Evolutionary conservation across 2,888 invertebrate genomes (phyloP), one percentile per base, ranked within the genome.

Genomic region (Dastarcus helophoroides): DNA sequence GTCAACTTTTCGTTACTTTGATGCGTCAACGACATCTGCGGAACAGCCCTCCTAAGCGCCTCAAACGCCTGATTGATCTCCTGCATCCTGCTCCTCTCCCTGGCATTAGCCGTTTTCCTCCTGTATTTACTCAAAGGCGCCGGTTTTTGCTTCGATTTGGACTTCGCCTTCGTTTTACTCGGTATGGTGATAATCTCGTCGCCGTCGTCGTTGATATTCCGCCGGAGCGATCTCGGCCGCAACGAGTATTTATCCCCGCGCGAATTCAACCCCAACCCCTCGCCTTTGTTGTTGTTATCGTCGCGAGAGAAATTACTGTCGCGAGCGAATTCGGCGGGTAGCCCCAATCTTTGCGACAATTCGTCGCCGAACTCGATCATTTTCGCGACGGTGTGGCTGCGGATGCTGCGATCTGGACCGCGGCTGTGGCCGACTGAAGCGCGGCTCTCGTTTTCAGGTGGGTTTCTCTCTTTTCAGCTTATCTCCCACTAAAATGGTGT

Each of bases 1-100:
- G 77, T 77, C 42, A 74, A 53, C 48, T 72, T 71, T 42, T 71
- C 71, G 42, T 65, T 62, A 35, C 71, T 45, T 26, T 45, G 54
- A 27, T 48, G 53, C 32, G 45, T 45, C 3, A 51, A 41, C 17
- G 51, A 47, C 33, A 58, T 49, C 30, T 58, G 56, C 4, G 76
- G 76, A 14, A 79, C 69, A 3, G 67, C 71, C 33, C 64, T 62
- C 35, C 74, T 62, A 13, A 79, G 57, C 8, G 66, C 58, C 48
- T 76, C 76, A 50, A 78, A 79, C 2, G 76, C 79, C 28, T 65
- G 64, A 56, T 79, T 79, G 38, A 79, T 77, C 48, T 77, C 76
- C 36, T 70, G 60, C 77, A 78, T 78, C 32, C 79, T 58, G 36
- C 64, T 68, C 31, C 79, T 52, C 49, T 79, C 79, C 3, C 78